Evolutionary conservation across 64 coral and sea anemone genomes (phyloP), one percentile per base, ranked within the genome.

Genomic region (Actinia equina): DNA sequence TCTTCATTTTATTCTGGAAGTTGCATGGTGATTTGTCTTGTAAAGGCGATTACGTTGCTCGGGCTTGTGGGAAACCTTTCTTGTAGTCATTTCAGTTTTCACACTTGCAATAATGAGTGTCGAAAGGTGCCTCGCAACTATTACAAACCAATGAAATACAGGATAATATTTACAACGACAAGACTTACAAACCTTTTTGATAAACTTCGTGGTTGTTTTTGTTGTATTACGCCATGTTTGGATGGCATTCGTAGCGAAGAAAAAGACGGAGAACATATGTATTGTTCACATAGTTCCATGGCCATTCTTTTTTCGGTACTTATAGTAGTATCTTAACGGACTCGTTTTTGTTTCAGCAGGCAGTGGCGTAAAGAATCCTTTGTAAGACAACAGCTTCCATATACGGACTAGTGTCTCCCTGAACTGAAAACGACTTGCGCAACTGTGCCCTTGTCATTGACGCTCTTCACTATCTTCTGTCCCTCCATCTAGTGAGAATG

Each of bases 371-470:
- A 88, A 70, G 89, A 88, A 63, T 84, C 86, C 10, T 45, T 46
- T 7, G 69, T 70, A 45, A 70, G 55, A 87, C 77, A 60, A 63
- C 44, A 89, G 9, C 93, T 94, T 88, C 85, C 87, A 52, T 30
- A 80, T 15, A 16, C 49, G 44, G 83, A n/a, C 64, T 52, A 80
- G 46, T 43, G 44, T 56, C 4, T n/a, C 56, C 45, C 62, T 12
- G 93, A 94, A 59, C 77, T 3, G 93, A 30, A 94, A 88, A 23
- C 58, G 71, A 80, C 81, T 94, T 22, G 88, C 93, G 11, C 84
- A 84, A 94, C 93, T 79, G 82, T 94, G 93, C 85, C 22, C 82
- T 94, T 30, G 93, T 94, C 10, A 94, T 94, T 12, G 93, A 89
- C n/a, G 3, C 17, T 88, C 53, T 94, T 94, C 49, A 91, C 89